Base-by-base conservation (phyloP, 2,113 vertebrate genomes). In the Camelus bactrianus region DNA sequence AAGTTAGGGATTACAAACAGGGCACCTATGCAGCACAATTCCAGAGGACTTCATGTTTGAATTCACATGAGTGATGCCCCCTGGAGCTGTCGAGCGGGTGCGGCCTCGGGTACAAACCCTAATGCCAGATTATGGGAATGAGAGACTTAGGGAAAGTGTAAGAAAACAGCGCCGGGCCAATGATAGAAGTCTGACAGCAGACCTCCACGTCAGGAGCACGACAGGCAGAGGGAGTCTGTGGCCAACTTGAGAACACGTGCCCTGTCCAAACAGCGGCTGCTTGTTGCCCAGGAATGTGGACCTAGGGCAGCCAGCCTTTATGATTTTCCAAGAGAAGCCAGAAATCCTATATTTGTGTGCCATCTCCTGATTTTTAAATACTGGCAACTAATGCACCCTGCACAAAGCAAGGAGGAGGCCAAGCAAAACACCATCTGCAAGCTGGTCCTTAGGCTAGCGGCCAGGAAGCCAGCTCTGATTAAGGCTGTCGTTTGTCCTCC, bases 281-380 rank as follows among this genome's bases (percentile, higher is more conserved):
- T 11, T 16, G 22, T 42, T 30, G 8, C 19, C 48, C 0, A 14
- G 50, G 64, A 88, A 62, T 9, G 38, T 62, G 79, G n/a, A 26
- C 54, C 75, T 11, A n/a, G 22, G 19, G 16, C 3, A 73, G 46
- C 30, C 84, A 35, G 85, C 35, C 46, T 72, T 77, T 48, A n/a
- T 52, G 87, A n/a, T 38, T 72, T 89, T 76, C 69, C 48, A 58
- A 65, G 48, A 69, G 62, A 89, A 94, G 46, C 38, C 88, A 82
- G 54, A 79, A 76, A 46, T 24, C 62, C 16, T 60, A 8, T 20
- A 35, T 56, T 64, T 91, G 64, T 22, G 10, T 58, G 67, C 9
- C 28, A 4, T 42, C 79, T 77, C 73, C 42, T 70, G 65, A 48
- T 46, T 73, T 95, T 93, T 84, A n/a, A 35, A 3, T 38, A 17